Evolutionary conservation across 2,113 vertebrate species (phyloP).

Genomic region (Uropsilus gracilis): DNA sequence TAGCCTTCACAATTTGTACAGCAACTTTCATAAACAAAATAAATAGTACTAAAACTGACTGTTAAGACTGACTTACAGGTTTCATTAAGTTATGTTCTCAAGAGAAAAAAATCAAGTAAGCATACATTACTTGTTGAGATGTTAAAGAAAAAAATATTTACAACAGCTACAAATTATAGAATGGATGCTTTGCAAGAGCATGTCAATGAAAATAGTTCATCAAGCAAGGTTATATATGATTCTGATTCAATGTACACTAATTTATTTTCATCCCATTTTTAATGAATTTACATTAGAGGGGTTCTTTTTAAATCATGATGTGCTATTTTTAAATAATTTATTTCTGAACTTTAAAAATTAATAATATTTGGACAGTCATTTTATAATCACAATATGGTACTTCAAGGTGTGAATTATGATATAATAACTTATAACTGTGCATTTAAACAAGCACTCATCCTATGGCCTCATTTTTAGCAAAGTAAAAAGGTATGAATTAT

Average conservation of each 20-base stretch:
- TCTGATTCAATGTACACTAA: slow-evolving; percentile 61
- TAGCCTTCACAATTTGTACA: not conserved
- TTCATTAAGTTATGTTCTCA: slow-evolving; percentile 24
- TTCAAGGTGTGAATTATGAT: slow-evolving; percentile 79
- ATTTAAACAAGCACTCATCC: slow-evolving; percentile 80
- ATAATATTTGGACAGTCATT: slow-evolving; percentile 80
- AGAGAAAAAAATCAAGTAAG: slow-evolving; percentile 20
- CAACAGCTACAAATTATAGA: slow-evolving; percentile 39
- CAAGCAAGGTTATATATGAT: slow-evolving; percentile 62
- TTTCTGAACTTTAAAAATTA: slow-evolving; percentile 82
- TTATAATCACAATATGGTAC: slow-evolving; percentile 79
- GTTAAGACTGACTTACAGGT: slow-evolving; percentile 13
- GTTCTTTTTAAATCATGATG: slow-evolving; percentile 69
- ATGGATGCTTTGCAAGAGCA: not conserved
- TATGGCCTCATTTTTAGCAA: slow-evolving; percentile 78
- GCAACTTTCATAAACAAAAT: not conserved
- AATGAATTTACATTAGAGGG: slow-evolving; percentile 78
- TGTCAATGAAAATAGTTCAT: slow-evolving; percentile 61
- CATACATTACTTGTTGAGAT: not conserved
- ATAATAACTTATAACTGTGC: slow-evolving; percentile 79
- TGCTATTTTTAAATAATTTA: slow-evolving; percentile 80
- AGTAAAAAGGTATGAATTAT: slow-evolving; percentile 79
- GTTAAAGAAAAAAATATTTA: slow-evolving; percentile 46
- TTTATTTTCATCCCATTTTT: slow-evolving; percentile 76
- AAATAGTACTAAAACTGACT: not conserved